phyloP scores from a whole-genome alignment of 1,140 invertebrate genomes.

The Atta colombica region DNA sequence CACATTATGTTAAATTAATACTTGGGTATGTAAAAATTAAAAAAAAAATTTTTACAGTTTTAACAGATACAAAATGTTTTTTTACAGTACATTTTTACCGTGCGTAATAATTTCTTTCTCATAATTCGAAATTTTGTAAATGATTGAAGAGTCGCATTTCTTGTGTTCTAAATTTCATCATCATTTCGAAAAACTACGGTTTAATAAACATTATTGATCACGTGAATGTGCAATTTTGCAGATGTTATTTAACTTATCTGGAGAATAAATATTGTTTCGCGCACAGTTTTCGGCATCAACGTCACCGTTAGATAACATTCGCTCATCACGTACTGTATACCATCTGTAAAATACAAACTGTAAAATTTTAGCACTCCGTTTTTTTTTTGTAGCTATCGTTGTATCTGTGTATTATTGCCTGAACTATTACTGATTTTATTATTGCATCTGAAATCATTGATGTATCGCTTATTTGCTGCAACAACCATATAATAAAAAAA shows the following conservation, averaged over 20 bases:
- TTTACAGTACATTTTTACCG: too few relatives aligned
- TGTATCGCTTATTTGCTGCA: too few relatives aligned
- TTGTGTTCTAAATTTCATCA: not conserved
- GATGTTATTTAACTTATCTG: constrained; percentile 22
- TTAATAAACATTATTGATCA: constrained; percentile 30
- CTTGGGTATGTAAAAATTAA: too few relatives aligned
- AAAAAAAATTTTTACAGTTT: too few relatives aligned
- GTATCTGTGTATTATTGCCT: not conserved
- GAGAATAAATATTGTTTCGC: constrained; percentile 38
- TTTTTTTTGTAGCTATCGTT: not conserved
- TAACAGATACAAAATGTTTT: too few relatives aligned
- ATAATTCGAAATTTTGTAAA: not conserved
- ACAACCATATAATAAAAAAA: too few relatives aligned
- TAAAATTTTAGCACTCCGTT: not conserved
- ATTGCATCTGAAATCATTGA: not conserved
- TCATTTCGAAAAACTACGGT: not conserved
- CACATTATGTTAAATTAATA: too few relatives aligned
- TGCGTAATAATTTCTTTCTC: not conserved
- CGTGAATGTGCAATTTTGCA: constrained; percentile 13
- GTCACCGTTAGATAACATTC: constrained; percentile 7
- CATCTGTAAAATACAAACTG: not conserved
- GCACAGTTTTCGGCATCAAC: constrained; percentile 35
- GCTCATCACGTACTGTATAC: not conserved
- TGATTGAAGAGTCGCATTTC: not conserved
- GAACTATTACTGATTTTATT: not conserved